These are phyloP conservation scores for Cataglyphis hispanica DNA, from an alignment of 1,140 invertebrate species.

Conservation along the genomic window DNA sequence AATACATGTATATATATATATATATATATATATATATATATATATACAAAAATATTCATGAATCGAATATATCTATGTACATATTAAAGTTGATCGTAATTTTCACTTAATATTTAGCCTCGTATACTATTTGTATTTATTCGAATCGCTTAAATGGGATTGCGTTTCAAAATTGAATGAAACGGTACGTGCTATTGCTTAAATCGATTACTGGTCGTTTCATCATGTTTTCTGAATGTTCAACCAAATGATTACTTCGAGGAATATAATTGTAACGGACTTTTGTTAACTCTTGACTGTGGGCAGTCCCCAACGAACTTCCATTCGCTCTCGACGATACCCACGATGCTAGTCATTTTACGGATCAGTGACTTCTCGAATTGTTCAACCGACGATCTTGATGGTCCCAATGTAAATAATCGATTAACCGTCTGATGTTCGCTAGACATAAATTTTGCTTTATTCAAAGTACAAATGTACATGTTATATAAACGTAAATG, in stretches of 20 bases:
- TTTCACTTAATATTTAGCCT: neutral
- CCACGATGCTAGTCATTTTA: conserved; percentile 75
- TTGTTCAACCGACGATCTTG: conserved; percentile 53
- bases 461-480: neutral
- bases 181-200: neutral
- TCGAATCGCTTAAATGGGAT: neutral
- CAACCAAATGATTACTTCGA: conserved; percentile 49
- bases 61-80: neutral
- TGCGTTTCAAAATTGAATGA: neutral
- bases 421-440: conserved; percentile 1
- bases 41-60: neutral
- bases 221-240: conserved; percentile 29
- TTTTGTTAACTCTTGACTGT: conserved; percentile 64
- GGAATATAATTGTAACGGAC: conserved; percentile 63
- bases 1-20: neutral
- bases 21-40: neutral
- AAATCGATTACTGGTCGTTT: conserved; percentile 29
- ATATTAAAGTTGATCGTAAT: neutral
- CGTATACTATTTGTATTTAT: neutral
- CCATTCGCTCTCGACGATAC: conserved; percentile 64
- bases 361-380: conserved; percentile 68
- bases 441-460: neutral
- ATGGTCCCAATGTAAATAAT: conserved; percentile 9
- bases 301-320: conserved; percentile 62
- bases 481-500: neutral